Evolutionary conservation across 1,140 invertebrate genomes (phyloP), one percentile per base, ranked within the genome.

Genomic region (Polypedilum pembai): DNA sequence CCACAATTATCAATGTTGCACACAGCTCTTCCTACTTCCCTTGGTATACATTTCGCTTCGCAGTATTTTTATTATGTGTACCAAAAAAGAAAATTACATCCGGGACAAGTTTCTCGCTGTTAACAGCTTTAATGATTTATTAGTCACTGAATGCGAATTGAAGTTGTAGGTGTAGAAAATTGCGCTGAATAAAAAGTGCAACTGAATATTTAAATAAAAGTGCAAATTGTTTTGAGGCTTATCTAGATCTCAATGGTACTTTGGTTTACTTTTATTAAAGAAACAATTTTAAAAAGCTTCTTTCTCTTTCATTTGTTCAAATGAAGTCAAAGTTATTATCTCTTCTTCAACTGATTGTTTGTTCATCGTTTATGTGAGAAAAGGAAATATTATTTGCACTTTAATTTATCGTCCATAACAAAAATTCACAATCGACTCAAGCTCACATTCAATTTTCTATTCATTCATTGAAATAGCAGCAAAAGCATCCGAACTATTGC

Each of bases 141-240:
- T 33, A 33, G 24, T 33, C 24, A 5, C 41, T 45, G 41, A 8
- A 45, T 45, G 41, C 41, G 41, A 45, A 45, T 8, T 45, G 15
- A 45, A 45, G 12, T 15, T 15, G 45, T 8, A 56, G n/a, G n/a
- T 56, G 45, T n/a, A n/a, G 5, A 15, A 56, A 56, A 56, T 56
- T n/a, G n/a, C 7, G n/a, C n/a, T n/a, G 45, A 45, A 45, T 45
- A 12, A 4, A 56, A 56, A 15, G 15, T 12, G 4, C n/a, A 56
- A 15, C 10, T 20, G 65, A 69, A 69, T 69, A 20, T 69, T 69
- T 69, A 69, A 69, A 69, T 18, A 20, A 21, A 56, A 20, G 17
- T 69, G 65, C 65, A 69, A 69, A 69, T 69, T 69, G 17, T 21
- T 69, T 69, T 18, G 65, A 69, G 65, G 17, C 65, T 69, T 69